Evolutionary conservation across 1,140 invertebrate species (phyloP).

Genomic region (Plectrocnemia conspersa): DNA sequence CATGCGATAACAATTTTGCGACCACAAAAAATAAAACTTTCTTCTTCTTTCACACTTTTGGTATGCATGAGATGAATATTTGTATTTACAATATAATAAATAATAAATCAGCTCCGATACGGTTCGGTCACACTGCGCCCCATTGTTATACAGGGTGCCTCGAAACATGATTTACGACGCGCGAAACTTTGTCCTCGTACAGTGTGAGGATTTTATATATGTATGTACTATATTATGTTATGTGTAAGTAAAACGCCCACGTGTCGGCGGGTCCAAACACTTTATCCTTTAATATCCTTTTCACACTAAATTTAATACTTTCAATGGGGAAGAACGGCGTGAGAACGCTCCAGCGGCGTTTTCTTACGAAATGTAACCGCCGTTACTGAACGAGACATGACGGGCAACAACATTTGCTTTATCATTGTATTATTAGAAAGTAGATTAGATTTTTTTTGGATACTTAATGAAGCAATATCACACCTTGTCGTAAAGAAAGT

Average conservation of each 20-base stretch:
- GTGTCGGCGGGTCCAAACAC: slow-evolving; percentile 16
- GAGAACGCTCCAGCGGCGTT: background rate
- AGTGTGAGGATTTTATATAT: too few species aligned
- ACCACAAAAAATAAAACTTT: too few species aligned
- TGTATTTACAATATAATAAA: slow-evolving; percentile 11
- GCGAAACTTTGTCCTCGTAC: background rate
- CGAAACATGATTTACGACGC: slow-evolving; percentile 3
- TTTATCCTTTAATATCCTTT: slow-evolving; percentile 33
- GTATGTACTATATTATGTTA: too few species aligned
- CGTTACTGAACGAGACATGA: background rate
- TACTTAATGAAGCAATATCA: too few species aligned
- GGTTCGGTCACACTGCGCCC: background rate
- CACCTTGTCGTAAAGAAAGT: too few species aligned
- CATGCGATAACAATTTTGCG: too few species aligned
- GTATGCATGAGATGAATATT: background rate
- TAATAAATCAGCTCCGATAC: slow-evolving; percentile 7
- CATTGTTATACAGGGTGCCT: background rate
- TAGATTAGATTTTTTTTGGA: too few species aligned
- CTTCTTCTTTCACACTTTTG: too few species aligned
- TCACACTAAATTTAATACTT: slow-evolving; percentile 33
- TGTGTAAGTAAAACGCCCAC: too few species aligned
- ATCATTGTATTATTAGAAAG: slow-evolving; percentile 5
- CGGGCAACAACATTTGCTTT: slow-evolving; percentile 11
- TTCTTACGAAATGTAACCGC: slow-evolving; percentile 4
- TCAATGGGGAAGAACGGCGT: slow-evolving; percentile 25